Base-by-base conservation (phyloP, 2,797 vertebrate genomes). In the Botia kubotai region DNA sequence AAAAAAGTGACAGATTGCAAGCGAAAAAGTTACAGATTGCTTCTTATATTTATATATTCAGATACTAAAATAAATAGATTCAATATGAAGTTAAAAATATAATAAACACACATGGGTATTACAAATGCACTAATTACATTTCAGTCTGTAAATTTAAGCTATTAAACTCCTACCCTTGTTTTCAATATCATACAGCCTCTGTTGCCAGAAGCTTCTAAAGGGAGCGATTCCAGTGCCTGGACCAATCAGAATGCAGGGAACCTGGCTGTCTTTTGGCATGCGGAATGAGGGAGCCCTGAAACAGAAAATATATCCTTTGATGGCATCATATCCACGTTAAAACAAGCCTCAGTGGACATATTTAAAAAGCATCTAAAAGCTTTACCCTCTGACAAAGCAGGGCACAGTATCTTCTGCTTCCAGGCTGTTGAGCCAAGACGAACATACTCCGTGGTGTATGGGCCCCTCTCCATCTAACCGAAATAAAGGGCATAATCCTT, bases 121-220 rank as follows among this genome's bases (percentile, higher is more conserved):
- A 46, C 43, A 46, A 2, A 46, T 10, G 8, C 43, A 46, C 43
- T 46, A 46, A 11, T 46, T 46, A 11, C 10, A 46, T 46, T 39
- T 39, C 7, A 39, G 5, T 39, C 36, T 39, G 29, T 46, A 0
- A 17, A 83, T n/a, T 46, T 21, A 14, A 68, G 17, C n/a, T 62
- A 52, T 11, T 2, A 23, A 50, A 33, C 50, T 81, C 89, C 3
- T 73, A 94, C 95, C 97, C 91, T 96, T 96, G 82, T 97, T 96
- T 76, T 97, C 96, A 60, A 95, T 93, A 83, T 99, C 96, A 17
- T 95, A 96, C 0, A 96, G 93, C 82, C 97, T 94, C 86, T 99
- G 96, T 79, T 99, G 96, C 98, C 98, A 99, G 92, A 99, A 99
- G 90, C 97, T 98, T 82, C 97, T 96, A 94, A 99, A 99, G 0